phyloP scores from a whole-genome alignment of 2,113 vertebrate species.

The Verasper variegatus region DNA sequence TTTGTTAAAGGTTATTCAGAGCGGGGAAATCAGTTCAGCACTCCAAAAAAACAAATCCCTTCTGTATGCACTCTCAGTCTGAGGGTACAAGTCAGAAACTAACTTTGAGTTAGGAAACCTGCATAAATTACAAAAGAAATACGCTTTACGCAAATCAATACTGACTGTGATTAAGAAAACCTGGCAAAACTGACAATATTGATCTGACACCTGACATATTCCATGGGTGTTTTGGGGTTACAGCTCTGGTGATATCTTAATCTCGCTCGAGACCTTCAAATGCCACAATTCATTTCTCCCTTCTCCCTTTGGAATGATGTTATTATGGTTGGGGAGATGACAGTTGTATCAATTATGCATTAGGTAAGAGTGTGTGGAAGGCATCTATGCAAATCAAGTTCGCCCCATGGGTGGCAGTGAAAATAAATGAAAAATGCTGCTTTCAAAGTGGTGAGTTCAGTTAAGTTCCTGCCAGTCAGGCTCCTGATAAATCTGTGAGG shows the following conservation, averaged over 20 bases:
- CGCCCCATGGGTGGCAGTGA: slow-evolving; percentile 40
- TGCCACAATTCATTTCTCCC: slow-evolving; percentile 72
- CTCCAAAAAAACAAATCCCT: background rate
- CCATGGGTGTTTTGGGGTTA: slow-evolving; percentile 65
- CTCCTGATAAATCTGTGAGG: background rate
- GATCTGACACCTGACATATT: slow-evolving; percentile 63
- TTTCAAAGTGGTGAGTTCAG: slow-evolving; percentile 53
- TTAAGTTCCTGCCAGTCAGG: slow-evolving; percentile 17
- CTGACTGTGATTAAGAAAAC: slow-evolving; percentile 58
- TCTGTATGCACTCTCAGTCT: background rate
- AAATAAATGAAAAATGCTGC: slow-evolving; percentile 66
- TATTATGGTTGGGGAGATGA: slow-evolving; percentile 73
- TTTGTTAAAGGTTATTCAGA: slow-evolving; percentile 26
- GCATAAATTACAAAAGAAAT: slow-evolving; percentile 24
- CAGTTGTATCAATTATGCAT: slow-evolving; percentile 80
- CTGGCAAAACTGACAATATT: slow-evolving; percentile 49
- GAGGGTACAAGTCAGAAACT: background rate
- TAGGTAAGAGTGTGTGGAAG: slow-evolving; percentile 65
- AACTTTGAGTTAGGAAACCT: slow-evolving; percentile 7
- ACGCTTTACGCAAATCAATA: slow-evolving; percentile 51
- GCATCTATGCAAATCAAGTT: slow-evolving; percentile 71
- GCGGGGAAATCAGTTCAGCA: background rate
- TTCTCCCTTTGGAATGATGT: slow-evolving; percentile 69
- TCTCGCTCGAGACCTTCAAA: slow-evolving; percentile 70
- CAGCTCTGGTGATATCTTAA: slow-evolving; percentile 67